Conservation (phyloP, 2,797 vertebrate species). For the Clarias platycephalus region DNA sequence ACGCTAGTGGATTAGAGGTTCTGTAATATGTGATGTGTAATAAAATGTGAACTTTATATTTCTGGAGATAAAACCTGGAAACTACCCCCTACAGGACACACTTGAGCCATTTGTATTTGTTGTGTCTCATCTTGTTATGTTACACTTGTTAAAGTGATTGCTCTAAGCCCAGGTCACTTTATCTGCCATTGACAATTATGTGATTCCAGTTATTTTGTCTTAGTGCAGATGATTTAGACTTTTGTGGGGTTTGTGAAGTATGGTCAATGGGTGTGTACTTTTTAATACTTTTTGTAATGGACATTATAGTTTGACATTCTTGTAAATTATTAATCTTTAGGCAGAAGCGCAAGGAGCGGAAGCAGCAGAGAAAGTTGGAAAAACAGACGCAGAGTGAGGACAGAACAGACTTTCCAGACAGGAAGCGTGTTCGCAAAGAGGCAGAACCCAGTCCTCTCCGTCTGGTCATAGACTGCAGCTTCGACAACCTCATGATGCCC, state of each 20-base stretch:
- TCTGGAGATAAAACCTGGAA: neutral
- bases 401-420: conserved; percentile 59
- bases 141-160: neutral
- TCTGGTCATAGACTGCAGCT: conserved; percentile 93
- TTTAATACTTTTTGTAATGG: neutral
- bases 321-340: conserved; percentile 45
- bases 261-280: neutral
- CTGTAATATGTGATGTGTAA: neutral
- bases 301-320: neutral
- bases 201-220: neutral
- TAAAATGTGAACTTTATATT: neutral
- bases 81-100: neutral
- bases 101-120: neutral
- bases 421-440: conserved; percentile 79
- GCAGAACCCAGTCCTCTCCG: conserved; percentile 77
- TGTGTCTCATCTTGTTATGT: neutral
- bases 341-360: conserved; percentile 88
- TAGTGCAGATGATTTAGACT: neutral
- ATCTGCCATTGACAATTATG: neutral
- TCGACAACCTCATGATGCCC: conserved; percentile 87
- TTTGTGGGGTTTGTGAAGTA: neutral
- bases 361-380: conserved; percentile 85
- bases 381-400: conserved; percentile 73
- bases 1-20: too few species aligned
- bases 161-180: neutral